phyloP scores from a whole-genome alignment of 2,113 vertebrate species.

The Corythoichthys haematopterus region DNA sequence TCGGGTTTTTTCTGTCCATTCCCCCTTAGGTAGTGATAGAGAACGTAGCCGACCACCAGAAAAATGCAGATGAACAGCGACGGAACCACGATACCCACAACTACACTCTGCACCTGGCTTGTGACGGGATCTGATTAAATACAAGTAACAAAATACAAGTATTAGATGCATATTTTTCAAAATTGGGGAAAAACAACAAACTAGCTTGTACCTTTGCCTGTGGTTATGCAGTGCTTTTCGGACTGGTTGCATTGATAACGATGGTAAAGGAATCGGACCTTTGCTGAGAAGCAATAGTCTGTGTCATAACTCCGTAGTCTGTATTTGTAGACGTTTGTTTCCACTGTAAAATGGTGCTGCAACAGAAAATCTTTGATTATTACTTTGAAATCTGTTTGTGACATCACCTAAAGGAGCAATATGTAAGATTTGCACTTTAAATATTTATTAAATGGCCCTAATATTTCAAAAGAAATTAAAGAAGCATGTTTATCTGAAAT shows the following conservation, averaged over 20 bases:
- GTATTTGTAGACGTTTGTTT: conserved; percentile 20
- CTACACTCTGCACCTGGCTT: conserved; percentile 26
- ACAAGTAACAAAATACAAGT: too few species aligned
- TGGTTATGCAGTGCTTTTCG: conserved; percentile 48
- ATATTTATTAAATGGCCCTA: too few species aligned
- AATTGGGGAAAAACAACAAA: background rate
- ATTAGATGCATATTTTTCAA: background rate
- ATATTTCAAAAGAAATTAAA: too few species aligned
- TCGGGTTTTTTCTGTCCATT: conserved; percentile 43
- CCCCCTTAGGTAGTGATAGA: conserved; percentile 48
- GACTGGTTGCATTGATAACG: conserved; percentile 29
- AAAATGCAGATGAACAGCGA: conserved; percentile 32
- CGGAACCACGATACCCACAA: conserved; percentile 48
- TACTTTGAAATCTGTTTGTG: too few species aligned
- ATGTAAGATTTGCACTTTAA: too few species aligned
- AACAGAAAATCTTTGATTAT: background rate
- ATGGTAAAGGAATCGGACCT: conserved; percentile 18
- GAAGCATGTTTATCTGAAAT: too few species aligned
- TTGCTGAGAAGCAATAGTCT: conserved; percentile 62
- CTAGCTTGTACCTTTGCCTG: conserved; percentile 40
- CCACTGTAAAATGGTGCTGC: conserved; percentile 35
- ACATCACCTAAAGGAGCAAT: too few species aligned
- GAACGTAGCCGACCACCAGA: conserved; percentile 30
- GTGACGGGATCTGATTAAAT: conserved; percentile 46
- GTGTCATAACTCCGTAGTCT: conserved; percentile 30